Evolutionary conservation across 1,140 invertebrate genomes (phyloP).

Genomic region (Drosophila varians): DNA sequence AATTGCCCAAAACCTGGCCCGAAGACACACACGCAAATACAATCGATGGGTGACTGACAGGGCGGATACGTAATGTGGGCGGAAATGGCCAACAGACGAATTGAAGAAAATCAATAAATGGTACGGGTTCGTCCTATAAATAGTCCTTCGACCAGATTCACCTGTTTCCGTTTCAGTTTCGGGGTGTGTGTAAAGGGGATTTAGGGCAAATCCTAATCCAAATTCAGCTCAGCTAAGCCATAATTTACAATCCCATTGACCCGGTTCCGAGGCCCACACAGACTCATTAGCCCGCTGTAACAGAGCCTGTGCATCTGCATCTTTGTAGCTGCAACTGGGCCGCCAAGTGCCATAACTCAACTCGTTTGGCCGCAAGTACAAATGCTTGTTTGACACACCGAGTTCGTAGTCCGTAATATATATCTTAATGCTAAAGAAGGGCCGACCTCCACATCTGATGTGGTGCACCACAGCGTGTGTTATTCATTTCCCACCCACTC

Average conservation of each 20-base stretch:
- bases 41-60: slow-evolving; percentile 19
- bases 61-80: slow-evolving; percentile 34
- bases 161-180: slow-evolving; percentile 12
- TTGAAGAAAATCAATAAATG: slow-evolving; percentile 46
- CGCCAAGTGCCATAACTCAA: slow-evolving; percentile 65
- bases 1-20: slow-evolving; percentile 32
- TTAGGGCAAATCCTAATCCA: slow-evolving; percentile 23
- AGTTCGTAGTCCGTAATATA: slow-evolving; percentile 65
- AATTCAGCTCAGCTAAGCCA: slow-evolving; percentile 30
- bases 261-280: slow-evolving; percentile 42
- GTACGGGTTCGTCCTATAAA: slow-evolving; percentile 13
- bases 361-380: slow-evolving; percentile 63
- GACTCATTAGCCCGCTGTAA: slow-evolving; percentile 64
- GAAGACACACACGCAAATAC: slow-evolving; percentile 31
- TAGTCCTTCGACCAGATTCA: slow-evolving; percentile 5
- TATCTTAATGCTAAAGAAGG: slow-evolving; percentile 59
- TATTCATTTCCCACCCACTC: slow-evolving; percentile 8
- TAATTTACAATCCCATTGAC: slow-evolving; percentile 70
- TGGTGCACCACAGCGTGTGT: slow-evolving; percentile 57
- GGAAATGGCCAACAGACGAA: slow-evolving; percentile 7
- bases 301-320: slow-evolving; percentile 9
- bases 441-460: slow-evolving; percentile 48
- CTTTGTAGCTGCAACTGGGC: slow-evolving; percentile 12
- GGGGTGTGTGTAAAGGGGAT: background rate
- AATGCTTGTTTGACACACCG: slow-evolving; percentile 61